These are phyloP conservation scores for Charadrius vociferus DNA, from an alignment of 2,113 vertebrate species.

Conservation along the genomic window DNA sequence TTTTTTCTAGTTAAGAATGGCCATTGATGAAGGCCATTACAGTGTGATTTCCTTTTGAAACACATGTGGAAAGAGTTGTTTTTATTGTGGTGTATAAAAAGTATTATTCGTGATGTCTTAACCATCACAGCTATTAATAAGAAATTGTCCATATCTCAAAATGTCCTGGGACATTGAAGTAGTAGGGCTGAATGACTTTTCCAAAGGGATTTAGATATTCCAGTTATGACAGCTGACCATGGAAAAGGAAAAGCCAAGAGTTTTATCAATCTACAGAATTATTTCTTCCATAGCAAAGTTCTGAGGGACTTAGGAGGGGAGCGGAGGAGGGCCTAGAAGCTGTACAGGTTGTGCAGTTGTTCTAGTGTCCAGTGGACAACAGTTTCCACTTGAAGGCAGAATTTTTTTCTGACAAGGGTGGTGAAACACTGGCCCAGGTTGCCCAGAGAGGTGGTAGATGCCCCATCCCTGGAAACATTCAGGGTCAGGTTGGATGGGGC, in stretches of 20 bases:
- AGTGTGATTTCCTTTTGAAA: not conserved
- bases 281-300: not conserved
- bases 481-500: not conserved
- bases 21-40: not conserved
- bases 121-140: not conserved
- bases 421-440: not conserved
- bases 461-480: not conserved
- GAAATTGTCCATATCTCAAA: not conserved
- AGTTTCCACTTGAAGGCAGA: not conserved
- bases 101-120: not conserved
- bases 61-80: not conserved
- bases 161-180: not conserved
- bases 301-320: not conserved
- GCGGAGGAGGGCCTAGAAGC: not conserved
- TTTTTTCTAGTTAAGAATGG: not conserved
- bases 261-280: not conserved
- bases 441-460: not conserved
- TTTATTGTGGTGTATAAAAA: not conserved
- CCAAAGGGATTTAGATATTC: not conserved
- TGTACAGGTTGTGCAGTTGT: not conserved
- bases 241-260: not conserved
- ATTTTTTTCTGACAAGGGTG: not conserved
- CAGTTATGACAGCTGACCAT: not conserved
- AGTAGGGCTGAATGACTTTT: not conserved
- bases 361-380: not conserved